Base-by-base conservation (phyloP, 1,140 invertebrate species). In the Helicorthomorpha holstii region DNA sequence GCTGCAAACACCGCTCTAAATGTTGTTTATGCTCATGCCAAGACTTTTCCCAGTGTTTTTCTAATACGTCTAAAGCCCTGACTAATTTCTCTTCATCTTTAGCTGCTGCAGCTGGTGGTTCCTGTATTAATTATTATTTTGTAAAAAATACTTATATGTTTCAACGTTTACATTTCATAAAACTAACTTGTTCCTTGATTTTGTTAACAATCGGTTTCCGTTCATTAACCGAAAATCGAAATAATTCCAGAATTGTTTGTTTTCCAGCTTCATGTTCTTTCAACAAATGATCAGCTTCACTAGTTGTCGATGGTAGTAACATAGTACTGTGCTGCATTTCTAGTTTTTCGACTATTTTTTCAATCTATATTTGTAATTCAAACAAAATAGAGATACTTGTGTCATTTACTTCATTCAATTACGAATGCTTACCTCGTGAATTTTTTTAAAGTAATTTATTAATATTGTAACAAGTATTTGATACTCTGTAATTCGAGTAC, bases 381-480 rank as follows among this genome's bases (percentile, higher is more conserved):
- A 45, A 45, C 29, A 34, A 34, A 34, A 34, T 7, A 34, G 16
- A 34, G n/a, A n/a, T n/a, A n/a, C n/a, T n/a, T n/a, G n/a, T n/a
- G n/a, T n/a, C n/a, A n/a, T n/a, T 34, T 16, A 34, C 7, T 16
- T 7, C 29, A 34, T 34, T 34, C 16, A 7, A 34, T 4, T 46
- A 7, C 19, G 4, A 7, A 19, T 4, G n/a, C 57, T 68, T 62
- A 85, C 79, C 69, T 85, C 73, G 27, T 75, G 65, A 50, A 84
- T 64, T 59, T 76, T 77, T 55, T 75, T 75, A 64, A 82, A 83
- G 63, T 82, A 79, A 10, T 73, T 71, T 43, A 80, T 75, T 38
- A 85, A 68, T 66, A 80, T 81, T 60, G 84, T 78, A 26, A 85
- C 59, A 19, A 89, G 64, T 22, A 74, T 75, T 61, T 81, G 77